Evolutionary conservation across 2,797 vertebrate genomes (phyloP).

Genomic region (Spea hammondii): DNA sequence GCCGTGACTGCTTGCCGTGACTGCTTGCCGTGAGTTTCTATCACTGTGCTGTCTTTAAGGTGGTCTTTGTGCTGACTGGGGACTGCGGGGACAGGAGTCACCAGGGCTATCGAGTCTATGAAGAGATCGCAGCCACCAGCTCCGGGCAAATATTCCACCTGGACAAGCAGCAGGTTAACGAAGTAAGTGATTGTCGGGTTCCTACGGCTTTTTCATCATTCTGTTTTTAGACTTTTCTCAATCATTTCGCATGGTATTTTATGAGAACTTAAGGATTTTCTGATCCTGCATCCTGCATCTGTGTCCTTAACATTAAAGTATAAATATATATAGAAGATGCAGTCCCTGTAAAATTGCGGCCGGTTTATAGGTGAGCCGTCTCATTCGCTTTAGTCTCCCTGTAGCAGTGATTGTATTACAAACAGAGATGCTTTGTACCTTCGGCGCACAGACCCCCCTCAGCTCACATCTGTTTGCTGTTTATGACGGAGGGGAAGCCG

Average conservation of each 20-base stretch:
- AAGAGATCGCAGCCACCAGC: conserved; percentile 90
- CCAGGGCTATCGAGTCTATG: conserved; percentile 86
- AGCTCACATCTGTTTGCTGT: conserved; percentile 58
- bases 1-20: too few relatives aligned
- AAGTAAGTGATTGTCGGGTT: conserved; percentile 71
- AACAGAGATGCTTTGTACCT: conserved; percentile 8
- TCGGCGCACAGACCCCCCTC: not conserved
- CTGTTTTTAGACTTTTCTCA: too few relatives aligned
- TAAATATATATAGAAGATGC: too few relatives aligned
- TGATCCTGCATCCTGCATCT: too few relatives aligned
- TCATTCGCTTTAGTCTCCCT: too few relatives aligned
- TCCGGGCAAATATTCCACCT: conserved; percentile 95
- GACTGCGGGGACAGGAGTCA: conserved; percentile 93
- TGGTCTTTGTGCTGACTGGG: conserved; percentile 93
- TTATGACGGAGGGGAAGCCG: conserved; percentile 22
- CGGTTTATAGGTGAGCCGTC: too few relatives aligned
- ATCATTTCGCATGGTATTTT: too few relatives aligned
- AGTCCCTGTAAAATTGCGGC: too few relatives aligned
- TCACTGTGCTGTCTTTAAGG: conserved; percentile 64
- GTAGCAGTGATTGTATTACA: not conserved
- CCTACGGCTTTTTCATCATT: not conserved
- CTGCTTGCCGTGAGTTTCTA: too few relatives aligned
- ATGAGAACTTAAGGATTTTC: too few relatives aligned
- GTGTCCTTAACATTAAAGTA: too few relatives aligned
- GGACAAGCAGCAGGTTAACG: conserved; percentile 93